Evolutionary conservation across 2,888 invertebrate genomes (phyloP).

Genomic region (Stramonita haemastoma): DNA sequence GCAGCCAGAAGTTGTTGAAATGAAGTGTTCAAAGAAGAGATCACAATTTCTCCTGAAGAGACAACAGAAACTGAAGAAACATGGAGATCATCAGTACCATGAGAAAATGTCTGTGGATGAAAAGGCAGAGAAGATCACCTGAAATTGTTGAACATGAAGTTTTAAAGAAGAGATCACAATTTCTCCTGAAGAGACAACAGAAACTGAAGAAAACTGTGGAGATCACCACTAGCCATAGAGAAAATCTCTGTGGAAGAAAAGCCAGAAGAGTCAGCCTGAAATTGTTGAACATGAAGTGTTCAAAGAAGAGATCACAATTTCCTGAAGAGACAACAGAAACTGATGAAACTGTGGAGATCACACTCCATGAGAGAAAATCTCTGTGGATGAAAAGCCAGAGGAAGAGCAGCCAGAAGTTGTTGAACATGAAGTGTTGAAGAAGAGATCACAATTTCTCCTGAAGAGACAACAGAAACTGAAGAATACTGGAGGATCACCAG

Average conservation of each 20-base stretch:
- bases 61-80: conserved; percentile 28
- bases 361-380: too few relatives aligned
- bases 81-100: too few relatives aligned
- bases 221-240: too few relatives aligned
- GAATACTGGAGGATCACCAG: too few relatives aligned
- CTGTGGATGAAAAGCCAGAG: not conserved
- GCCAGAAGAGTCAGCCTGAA: too few relatives aligned
- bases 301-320: too few relatives aligned
- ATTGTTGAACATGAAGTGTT: too few relatives aligned
- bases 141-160: conserved; percentile 41
- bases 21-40: conserved; percentile 42
- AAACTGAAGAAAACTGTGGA: conserved; percentile 30
- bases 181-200: conserved; percentile 28
- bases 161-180: conserved; percentile 27
- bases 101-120: too few relatives aligned
- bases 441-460: conserved; percentile 24
- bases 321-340: too few relatives aligned
- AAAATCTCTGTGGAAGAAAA: too few relatives aligned
- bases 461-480: conserved; percentile 38
- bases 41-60: conserved; percentile 26
- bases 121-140: conserved; percentile 20
- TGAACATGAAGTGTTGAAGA: conserved; percentile 28
- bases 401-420: conserved; percentile 42
- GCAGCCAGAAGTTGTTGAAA: conserved; percentile 17
- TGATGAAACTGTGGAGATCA: too few relatives aligned